Evolutionary conservation across 2,797 vertebrate species (phyloP), one percentile per base, ranked within the genome.

Genomic region (Gymnothorax reevesii): DNA sequence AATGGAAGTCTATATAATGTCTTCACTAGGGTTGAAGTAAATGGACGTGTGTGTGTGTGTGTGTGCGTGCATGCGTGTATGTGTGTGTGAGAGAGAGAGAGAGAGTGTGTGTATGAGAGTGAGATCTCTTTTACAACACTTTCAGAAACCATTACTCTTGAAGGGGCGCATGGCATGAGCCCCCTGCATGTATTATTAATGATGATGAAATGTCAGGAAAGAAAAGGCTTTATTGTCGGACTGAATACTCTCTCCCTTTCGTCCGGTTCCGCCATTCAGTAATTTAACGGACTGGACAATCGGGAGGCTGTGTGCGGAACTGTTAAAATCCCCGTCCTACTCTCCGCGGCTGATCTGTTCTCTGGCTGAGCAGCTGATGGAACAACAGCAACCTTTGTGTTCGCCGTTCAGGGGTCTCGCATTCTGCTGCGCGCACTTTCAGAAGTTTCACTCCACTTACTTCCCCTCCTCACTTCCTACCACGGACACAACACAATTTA

Each of bases 131-230:
- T 27, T 80, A 49, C 12, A 49, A 15, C 42, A 42, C 27, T 52
- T 49, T 33, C 42, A 80, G 77, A 80, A 80, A 55, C 77, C 2
- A 10, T 91, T 90, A 94, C 94, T 92, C 88, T 90, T 88, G 87
- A 90, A 88, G 15, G 7, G 87, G 86, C 86, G 87, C 83, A 84
- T 89, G 89, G 91, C 85, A 87, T 85, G 90, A 84, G 88, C 85
- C 84, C 87, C 77, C 83, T 89, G 90, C 92, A 94, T 94, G 94
- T 92, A 93, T 94, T 94, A 95, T 95, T 96, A 95, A 96, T 95
- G 93, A 90, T 73, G 89, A 90, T 86, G 91, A 93, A 94, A 96
- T 95, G 95, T 94, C 94, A 90, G 92, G 85, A 88, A 92, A 95
- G 94, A 96, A 95, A 95, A 92, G 87, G 89, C 20, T 55, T 88